A percentile compares a stretch with the other conserved stretches of the same genome.
Conservation (phyloP, 1,140 invertebrate species). For the Colletes latitarsis region DNA sequence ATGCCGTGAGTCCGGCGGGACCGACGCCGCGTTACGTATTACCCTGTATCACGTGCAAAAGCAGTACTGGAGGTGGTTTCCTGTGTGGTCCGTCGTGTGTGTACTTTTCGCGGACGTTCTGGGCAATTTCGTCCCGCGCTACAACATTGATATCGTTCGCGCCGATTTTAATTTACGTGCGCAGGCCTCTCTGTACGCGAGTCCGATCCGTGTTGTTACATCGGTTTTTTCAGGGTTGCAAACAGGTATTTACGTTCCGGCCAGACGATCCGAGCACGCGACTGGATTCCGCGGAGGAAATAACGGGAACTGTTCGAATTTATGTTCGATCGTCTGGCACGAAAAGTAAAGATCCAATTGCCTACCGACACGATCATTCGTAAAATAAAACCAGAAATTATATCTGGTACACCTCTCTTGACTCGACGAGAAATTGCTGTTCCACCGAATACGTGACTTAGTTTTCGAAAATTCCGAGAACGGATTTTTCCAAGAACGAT, state of each 20-base stretch:
- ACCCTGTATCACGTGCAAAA: conserved; percentile 69
- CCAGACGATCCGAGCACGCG: not conserved
- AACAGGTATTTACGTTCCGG: not conserved
- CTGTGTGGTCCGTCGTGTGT: conserved; percentile 67
- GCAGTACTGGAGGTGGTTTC: conserved; percentile 63
- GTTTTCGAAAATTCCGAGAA: not conserved
- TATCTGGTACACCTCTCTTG: no score
- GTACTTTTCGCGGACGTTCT: conserved; percentile 26
- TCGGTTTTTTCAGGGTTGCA: not conserved
- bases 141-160: conserved; percentile 1
- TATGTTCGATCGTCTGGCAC: not conserved
- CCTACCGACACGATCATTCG: no score
- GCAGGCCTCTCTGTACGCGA: no score
- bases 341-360: not conserved
- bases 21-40: conserved; percentile 67
- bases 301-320: not conserved
- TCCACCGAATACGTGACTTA: no score
- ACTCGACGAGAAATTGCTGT: no score
- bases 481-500: not conserved
- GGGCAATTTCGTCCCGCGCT: conserved; percentile 27
- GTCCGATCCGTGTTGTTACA: not conserved
- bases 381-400: no score
- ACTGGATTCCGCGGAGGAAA: not conserved
- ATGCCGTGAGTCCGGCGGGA: conserved; percentile 61
- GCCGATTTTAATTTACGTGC: conserved; percentile 15